Conservation (phyloP, 2,888 invertebrate species). For the Spialia ferax region DNA sequence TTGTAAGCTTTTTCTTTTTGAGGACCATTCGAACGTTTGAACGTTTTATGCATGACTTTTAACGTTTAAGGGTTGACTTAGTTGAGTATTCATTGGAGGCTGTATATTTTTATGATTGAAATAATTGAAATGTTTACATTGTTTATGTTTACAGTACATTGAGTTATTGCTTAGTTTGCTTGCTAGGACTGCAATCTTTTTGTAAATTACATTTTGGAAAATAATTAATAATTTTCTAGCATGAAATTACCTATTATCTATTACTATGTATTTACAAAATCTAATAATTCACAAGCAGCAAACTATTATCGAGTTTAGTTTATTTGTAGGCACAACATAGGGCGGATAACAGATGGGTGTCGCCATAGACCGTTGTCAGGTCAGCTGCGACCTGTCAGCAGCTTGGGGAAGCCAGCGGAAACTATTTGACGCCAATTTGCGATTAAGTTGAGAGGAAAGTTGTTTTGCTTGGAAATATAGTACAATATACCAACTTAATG, state of each 20-base stretch:
- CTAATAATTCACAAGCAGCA: background rate
- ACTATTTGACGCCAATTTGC: background rate
- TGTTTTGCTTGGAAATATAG: background rate
- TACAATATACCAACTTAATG: too few species aligned
- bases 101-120: too few species aligned
- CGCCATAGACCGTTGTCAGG: background rate
- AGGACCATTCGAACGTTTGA: background rate
- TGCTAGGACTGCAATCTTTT: too few species aligned
- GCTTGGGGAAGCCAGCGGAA: background rate
- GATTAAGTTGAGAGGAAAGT: background rate
- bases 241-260: too few species aligned
- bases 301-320: background rate
- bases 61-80: too few species aligned
- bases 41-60: background rate
- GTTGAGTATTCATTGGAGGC: too few species aligned
- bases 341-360: background rate
- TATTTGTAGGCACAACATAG: background rate
- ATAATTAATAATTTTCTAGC: too few species aligned
- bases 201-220: too few species aligned
- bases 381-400: background rate
- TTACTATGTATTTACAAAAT: too few species aligned
- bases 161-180: too few species aligned
- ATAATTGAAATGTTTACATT: too few species aligned
- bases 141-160: too few species aligned
- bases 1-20: conserved; percentile 7